Percentiles rank a stretch among this genome's conserved stretches.
Evolutionary conservation across 2,888 invertebrate species (phyloP).

Genomic region (Cerastis rubricosa): DNA sequence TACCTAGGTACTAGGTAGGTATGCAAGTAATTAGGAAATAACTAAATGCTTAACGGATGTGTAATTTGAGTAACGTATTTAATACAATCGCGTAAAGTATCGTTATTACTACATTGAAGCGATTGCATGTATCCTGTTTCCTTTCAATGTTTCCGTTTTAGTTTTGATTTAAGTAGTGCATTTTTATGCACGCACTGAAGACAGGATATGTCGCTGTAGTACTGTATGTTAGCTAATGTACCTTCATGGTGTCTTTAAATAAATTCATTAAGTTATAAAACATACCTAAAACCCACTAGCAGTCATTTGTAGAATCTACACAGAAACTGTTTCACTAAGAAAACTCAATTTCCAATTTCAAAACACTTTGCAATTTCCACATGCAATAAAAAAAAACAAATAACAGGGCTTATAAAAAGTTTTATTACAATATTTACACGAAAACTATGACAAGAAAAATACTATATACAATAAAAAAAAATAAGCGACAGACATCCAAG

Average conservation of each 20-base stretch:
- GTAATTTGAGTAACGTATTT: background rate
- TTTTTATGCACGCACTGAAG: slow-evolving; percentile 28
- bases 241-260: background rate
- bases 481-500: slow-evolving; percentile 28
- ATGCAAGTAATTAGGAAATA: slow-evolving; percentile 1
- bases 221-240: background rate
- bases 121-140: slow-evolving; percentile 35
- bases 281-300: slow-evolving; percentile 25
- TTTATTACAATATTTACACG: slow-evolving; percentile 59
- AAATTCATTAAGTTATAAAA: slow-evolving; percentile 10
- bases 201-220: slow-evolving; percentile 1
- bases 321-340: background rate
- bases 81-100: background rate
- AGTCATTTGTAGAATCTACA: slow-evolving; percentile 8
- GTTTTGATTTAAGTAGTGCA: slow-evolving; percentile 17
- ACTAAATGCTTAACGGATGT: slow-evolving; percentile 14
- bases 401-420: slow-evolving; percentile 27
- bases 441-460: slow-evolving; percentile 47
- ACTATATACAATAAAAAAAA: slow-evolving; percentile 45
- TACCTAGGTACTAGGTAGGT: background rate
- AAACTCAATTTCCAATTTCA: slow-evolving; percentile 8
- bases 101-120: slow-evolving; percentile 26
- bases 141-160: slow-evolving; percentile 32
- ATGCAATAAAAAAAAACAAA: slow-evolving; percentile 47
- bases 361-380: slow-evolving; percentile 31